phyloP scores from a whole-genome alignment of 2,888 invertebrate genomes.

The Troides aeacus region DNA sequence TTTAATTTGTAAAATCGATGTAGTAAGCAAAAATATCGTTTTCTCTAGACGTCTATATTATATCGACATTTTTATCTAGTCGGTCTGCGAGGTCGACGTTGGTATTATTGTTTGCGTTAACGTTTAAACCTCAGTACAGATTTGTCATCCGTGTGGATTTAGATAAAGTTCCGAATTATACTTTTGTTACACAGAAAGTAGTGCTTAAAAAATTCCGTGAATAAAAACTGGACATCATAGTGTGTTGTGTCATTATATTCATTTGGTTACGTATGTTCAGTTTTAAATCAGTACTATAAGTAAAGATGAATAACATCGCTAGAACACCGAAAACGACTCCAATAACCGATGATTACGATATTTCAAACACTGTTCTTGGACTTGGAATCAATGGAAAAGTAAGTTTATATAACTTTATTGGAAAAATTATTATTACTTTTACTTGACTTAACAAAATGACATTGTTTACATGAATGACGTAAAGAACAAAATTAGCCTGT shows the following conservation, averaged over 20 bases:
- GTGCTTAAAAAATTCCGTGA: constrained; percentile 31
- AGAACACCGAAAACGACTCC: constrained; percentile 87
- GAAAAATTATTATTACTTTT: constrained; percentile 18
- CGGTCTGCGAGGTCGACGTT: constrained; percentile 20
- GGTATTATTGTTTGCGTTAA: constrained; percentile 31
- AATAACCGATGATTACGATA: constrained; percentile 94
- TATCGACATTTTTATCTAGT: neutral
- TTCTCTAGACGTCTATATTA: neutral
- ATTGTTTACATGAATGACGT: constrained; percentile 51
- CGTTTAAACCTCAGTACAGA: constrained; percentile 34
- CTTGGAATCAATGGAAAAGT: constrained; percentile 98
- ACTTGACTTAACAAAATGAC: constrained; percentile 13
- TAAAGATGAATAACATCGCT: constrained; percentile 64
- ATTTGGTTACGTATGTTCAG: constrained; percentile 24
- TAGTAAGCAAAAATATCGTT: neutral
- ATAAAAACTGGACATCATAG: constrained; percentile 14
- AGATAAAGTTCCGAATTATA: constrained; percentile 39
- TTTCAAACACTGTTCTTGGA: constrained; percentile 95
- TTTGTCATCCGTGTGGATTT: constrained; percentile 45
- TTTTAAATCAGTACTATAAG: constrained; percentile 38
- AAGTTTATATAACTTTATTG: constrained; percentile 36
- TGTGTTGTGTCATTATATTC: constrained; percentile 27
- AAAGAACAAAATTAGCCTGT: constrained; percentile 39
- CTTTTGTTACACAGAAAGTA: constrained; percentile 31
- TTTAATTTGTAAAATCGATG: neutral